These are phyloP conservation scores for Alentia gelatinosa DNA, from an alignment of 2,888 invertebrate genomes.

Conservation along the genomic window DNA sequence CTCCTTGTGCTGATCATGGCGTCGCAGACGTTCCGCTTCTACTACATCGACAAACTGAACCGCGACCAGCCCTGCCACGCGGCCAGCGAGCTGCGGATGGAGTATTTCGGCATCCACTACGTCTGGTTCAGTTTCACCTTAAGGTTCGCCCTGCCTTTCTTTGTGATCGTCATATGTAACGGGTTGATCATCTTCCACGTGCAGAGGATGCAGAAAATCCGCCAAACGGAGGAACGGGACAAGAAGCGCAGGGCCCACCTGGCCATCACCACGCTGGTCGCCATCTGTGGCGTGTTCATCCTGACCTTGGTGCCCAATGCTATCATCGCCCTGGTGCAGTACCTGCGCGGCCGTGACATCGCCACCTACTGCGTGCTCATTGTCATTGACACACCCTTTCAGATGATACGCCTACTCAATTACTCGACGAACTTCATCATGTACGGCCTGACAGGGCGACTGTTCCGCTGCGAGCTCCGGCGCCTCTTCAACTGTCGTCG, in stretches of 20 bases:
- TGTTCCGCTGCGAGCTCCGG: constrained; percentile 57
- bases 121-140: constrained; percentile 58
- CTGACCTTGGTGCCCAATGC: constrained; percentile 59
- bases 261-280: constrained; percentile 60
- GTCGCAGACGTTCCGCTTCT: constrained; percentile 56
- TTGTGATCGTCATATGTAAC: constrained; percentile 58
- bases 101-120: constrained; percentile 56
- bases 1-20: constrained; percentile 38
- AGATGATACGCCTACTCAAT: constrained; percentile 60
- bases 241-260: constrained; percentile 47
- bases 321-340: constrained; percentile 50
- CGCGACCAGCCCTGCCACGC: constrained; percentile 57
- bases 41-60: constrained; percentile 34
- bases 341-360: neutral
- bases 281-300: constrained; percentile 59
- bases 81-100: constrained; percentile 18
- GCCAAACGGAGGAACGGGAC: constrained; percentile 42
- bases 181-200: constrained; percentile 61
- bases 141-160: constrained; percentile 58
- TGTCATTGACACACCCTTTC: constrained; percentile 54
- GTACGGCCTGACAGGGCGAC: constrained; percentile 61
- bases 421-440: constrained; percentile 61
- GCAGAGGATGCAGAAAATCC: constrained; percentile 52
- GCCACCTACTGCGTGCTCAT: constrained; percentile 46
- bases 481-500: constrained; percentile 36